Evolutionary conservation across 2,888 invertebrate genomes (phyloP).

Genomic region (Nephrotoma flavescens): DNA sequence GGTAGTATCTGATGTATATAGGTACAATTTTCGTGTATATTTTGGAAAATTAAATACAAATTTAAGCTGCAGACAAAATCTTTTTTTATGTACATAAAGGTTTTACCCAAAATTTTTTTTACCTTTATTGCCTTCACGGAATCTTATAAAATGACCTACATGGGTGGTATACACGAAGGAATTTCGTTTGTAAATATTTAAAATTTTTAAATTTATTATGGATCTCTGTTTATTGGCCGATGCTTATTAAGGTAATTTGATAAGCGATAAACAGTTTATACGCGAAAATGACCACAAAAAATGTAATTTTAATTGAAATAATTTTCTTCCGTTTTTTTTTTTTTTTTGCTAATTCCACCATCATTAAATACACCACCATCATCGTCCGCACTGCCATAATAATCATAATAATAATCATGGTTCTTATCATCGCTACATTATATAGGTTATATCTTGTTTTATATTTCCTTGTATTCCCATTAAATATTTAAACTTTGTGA

Average conservation of each 20-base stretch:
- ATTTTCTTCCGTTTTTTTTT: background rate
- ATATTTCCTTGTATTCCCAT: background rate
- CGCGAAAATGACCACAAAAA: background rate
- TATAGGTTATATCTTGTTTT: background rate
- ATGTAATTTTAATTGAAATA: background rate
- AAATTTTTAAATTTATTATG: background rate
- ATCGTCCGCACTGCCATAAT: background rate
- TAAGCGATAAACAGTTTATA: background rate
- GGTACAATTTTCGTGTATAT: background rate
- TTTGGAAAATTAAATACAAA: background rate
- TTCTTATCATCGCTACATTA: background rate
- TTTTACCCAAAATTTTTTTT: background rate
- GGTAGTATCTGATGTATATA: background rate
- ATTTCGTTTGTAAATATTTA: background rate
- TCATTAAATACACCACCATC: background rate
- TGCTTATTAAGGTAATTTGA: no score
- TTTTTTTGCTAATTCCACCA: background rate
- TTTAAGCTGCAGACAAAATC: background rate
- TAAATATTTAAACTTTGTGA: background rate
- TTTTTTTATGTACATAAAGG: background rate
- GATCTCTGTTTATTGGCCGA: background rate
- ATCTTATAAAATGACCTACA: background rate
- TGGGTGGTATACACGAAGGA: background rate
- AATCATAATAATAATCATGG: background rate
- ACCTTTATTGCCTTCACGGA: background rate